Evolutionary conservation across 2,888 invertebrate species (phyloP).

Genomic region (Acrobasis repandana): DNA sequence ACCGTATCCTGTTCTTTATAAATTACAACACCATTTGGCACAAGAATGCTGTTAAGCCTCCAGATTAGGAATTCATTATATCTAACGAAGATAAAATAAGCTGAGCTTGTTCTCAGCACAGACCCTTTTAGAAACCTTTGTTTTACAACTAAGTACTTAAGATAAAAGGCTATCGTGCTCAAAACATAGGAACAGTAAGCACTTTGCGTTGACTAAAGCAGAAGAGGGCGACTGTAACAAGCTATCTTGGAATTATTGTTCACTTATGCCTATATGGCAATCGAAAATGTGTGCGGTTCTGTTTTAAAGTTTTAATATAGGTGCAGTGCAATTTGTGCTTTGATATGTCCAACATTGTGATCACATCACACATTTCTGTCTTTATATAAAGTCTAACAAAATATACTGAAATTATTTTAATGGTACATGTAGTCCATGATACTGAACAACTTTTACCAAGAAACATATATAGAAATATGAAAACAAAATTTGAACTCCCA

Average conservation of each 20-base stretch:
- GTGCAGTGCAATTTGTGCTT: neutral
- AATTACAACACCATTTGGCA: conserved; percentile 41
- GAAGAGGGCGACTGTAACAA: neutral
- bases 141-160: conserved; percentile 21
- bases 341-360: no score
- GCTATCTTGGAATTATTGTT: conserved; percentile 16
- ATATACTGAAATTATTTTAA: no score
- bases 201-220: conserved; percentile 10
- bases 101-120: conserved; percentile 53
- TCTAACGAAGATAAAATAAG: conserved; percentile 63
- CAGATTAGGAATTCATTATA: conserved; percentile 76
- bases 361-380: no score
- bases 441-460: no score
- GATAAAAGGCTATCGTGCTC: conserved; percentile 20
- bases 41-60: conserved; percentile 67
- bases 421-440: no score
- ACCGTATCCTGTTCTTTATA: conserved; percentile 21
- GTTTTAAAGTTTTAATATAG: no score
- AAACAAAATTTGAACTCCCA: no score
- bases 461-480: no score
- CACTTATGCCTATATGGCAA: conserved; percentile 9
- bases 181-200: conserved; percentile 9
- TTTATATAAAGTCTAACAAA: no score
- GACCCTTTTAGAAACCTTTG: conserved; percentile 29
- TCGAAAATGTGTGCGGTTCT: neutral